Evolutionary conservation across 2,888 invertebrate species (phyloP).

Genomic region (Meiosimyza platycephala): DNA sequence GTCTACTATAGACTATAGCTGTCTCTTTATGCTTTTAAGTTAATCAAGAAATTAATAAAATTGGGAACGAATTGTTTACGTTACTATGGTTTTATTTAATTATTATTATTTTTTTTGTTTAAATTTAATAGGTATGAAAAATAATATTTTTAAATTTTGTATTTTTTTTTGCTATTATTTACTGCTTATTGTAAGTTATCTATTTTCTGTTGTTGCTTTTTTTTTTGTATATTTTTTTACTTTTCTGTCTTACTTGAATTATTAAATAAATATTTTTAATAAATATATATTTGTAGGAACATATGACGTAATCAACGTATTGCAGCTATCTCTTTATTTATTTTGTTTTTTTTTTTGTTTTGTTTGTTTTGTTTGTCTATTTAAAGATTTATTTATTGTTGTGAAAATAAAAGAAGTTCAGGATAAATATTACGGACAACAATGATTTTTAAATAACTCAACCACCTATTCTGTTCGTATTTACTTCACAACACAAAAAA

Average conservation of each 20-base stretch:
- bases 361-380: conserved; percentile 29
- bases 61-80: too few relatives aligned
- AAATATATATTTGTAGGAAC: conserved; percentile 64
- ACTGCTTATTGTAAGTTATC: conserved; percentile 30
- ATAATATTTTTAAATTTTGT: conserved; percentile 1
- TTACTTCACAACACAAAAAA: too few relatives aligned
- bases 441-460: too few relatives aligned
- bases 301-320: conserved; percentile 68
- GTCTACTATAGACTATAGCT: conserved; percentile 2
- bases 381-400: conserved; percentile 21
- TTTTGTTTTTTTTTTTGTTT: conserved; percentile 36
- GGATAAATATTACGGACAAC: too few relatives aligned
- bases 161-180: conserved; percentile 1
- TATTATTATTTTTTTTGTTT: background rate
- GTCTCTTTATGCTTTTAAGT: conserved; percentile 26
- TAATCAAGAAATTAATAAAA: background rate
- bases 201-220: conserved; percentile 20
- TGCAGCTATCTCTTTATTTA: conserved; percentile 63
- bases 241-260: conserved; percentile 36
- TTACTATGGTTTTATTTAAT: too few relatives aligned
- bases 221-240: conserved; percentile 20
- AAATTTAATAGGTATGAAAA: conserved; percentile 3
- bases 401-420: too few relatives aligned
- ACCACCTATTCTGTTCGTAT: too few relatives aligned
- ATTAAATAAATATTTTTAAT: conserved; percentile 46